Conservation (phyloP, 2,888 invertebrate genomes). For the Drosophila anceps region DNA sequence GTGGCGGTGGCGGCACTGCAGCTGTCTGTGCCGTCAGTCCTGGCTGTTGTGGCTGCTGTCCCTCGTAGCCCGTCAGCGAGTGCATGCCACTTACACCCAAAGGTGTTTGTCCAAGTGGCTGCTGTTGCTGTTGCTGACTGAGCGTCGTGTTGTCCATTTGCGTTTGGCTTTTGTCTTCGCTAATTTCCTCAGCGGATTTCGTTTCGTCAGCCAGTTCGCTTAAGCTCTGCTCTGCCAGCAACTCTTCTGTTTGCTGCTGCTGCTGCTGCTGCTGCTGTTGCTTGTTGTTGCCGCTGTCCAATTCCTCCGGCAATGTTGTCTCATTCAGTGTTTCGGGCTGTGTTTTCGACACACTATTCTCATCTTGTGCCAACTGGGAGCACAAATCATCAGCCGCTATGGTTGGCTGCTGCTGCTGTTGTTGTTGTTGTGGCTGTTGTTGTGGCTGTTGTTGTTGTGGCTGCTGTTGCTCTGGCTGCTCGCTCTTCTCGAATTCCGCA, state of each 20-base stretch:
- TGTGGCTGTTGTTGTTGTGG: slow-evolving; percentile 29
- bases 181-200: slow-evolving; percentile 60
- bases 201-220: slow-evolving; percentile 62
- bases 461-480: slow-evolving; percentile 29
- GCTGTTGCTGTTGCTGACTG: slow-evolving; percentile 17
- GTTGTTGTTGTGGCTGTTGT: slow-evolving; percentile 3
- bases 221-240: slow-evolving; percentile 56
- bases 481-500: slow-evolving; percentile 68
- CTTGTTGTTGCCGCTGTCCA: slow-evolving; percentile 25
- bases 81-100: slow-evolving; percentile 43
- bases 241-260: slow-evolving; percentile 51
- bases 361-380: slow-evolving; percentile 56
- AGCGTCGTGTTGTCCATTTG: slow-evolving; percentile 37
- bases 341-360: slow-evolving; percentile 62
- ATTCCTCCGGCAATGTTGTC: slow-evolving; percentile 34
- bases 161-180: slow-evolving; percentile 63
- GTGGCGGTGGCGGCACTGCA: slow-evolving; percentile 15
- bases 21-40: slow-evolving; percentile 5
- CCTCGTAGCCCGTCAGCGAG: slow-evolving; percentile 58
- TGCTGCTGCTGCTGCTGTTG: slow-evolving; percentile 59
- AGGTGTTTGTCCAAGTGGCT: slow-evolving; percentile 32
- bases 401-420: slow-evolving; percentile 23
- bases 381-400: slow-evolving; percentile 31
- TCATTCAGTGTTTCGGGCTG: slow-evolving; percentile 54
- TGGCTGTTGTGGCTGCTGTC: background rate